These are phyloP conservation scores for Carassius gibelio DNA, from an alignment of 2,113 vertebrate species.

Conservation along the genomic window DNA sequence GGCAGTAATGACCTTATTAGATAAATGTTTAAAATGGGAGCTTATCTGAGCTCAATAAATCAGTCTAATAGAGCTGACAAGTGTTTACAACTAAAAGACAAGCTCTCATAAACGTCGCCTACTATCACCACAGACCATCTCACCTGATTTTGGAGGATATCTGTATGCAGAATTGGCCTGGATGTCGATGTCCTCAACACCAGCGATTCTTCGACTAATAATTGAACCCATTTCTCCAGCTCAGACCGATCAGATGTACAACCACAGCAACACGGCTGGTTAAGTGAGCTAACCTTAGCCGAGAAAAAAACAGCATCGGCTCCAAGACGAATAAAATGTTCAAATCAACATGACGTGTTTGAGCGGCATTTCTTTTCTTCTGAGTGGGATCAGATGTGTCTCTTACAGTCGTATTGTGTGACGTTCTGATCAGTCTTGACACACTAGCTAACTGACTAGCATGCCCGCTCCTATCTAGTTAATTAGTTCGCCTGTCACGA, in stretches of 20 bases:
- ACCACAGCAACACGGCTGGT: neutral
- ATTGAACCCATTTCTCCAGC: conserved; percentile 86
- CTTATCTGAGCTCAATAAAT: neutral
- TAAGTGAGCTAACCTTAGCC: neutral
- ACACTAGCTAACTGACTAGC: conserved; percentile 26
- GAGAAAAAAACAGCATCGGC: neutral
- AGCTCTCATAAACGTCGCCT: neutral
- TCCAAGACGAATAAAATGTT: neutral
- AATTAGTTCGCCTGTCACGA: conserved; percentile 18
- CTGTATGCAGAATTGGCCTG: conserved; percentile 97
- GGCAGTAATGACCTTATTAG: neutral
- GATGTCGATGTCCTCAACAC: conserved; percentile 97
- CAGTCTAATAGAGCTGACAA: neutral
- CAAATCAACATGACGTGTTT: conserved; percentile 11
- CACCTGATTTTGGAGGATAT: conserved; percentile 96
- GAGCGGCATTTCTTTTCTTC: neutral
- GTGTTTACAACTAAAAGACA: neutral
- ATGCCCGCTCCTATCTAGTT: neutral
- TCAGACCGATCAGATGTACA: neutral
- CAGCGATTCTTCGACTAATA: conserved; percentile 93
- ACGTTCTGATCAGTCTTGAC: neutral
- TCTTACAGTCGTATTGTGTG: neutral
- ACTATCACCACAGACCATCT: neutral
- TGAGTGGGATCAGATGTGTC: neutral
- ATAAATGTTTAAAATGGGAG: neutral